These are phyloP conservation scores for Neosilurus mollespiculum DNA, from an alignment of 2,797 vertebrate genomes.

Conservation along the genomic window DNA sequence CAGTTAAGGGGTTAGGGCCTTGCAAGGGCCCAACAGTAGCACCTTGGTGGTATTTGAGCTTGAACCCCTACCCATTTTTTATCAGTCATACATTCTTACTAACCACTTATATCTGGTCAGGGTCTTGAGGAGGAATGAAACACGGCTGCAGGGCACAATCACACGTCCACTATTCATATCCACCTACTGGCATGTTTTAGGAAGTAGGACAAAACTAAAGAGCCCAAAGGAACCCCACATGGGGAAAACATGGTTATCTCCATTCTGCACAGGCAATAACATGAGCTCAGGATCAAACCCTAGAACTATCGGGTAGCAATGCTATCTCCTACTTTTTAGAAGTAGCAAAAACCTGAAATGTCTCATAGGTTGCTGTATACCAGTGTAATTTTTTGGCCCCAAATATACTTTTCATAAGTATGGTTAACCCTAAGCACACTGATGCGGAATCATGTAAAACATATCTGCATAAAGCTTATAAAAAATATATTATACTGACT, in stretches of 20 bases:
- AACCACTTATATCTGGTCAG: not conserved
- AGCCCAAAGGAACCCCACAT: not conserved
- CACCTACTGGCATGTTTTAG: not conserved
- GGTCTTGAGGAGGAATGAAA: not conserved
- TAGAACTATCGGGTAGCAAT: not conserved
- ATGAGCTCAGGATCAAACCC: not conserved
- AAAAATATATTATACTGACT: not conserved
- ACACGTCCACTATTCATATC: not conserved
- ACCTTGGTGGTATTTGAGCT: no score
- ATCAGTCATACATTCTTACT: not conserved
- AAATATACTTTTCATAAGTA: not conserved
- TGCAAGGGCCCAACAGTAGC: no score
- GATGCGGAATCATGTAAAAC: not conserved
- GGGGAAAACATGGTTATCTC: not conserved
- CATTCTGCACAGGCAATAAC: no score
- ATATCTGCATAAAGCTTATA: not conserved
- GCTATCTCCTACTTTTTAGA: not conserved
- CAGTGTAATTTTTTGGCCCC: not conserved
- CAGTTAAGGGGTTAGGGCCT: no score
- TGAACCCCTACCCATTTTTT: no score
- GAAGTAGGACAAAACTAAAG: not conserved
- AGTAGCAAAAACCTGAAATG: not conserved
- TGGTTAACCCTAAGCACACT: not conserved
- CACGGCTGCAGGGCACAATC: not conserved
- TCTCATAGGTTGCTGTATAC: not conserved